Evolutionary conservation across 2,113 vertebrate genomes (phyloP), one percentile per base, ranked within the genome.

Genomic region (Notechis scutatus): DNA sequence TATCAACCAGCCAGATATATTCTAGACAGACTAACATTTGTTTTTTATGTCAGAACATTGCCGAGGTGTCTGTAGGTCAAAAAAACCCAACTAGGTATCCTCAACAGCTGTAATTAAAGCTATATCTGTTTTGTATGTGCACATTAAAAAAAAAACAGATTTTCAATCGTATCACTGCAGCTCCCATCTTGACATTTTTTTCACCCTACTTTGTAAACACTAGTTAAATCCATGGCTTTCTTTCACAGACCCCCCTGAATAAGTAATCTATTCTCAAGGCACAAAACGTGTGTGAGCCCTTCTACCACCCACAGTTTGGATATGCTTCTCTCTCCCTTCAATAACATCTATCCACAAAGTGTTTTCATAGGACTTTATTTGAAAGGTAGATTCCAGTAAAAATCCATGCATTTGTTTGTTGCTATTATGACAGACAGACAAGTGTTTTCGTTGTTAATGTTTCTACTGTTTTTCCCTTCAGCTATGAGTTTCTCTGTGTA

Each of bases 331-430:
- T 89, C 15, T 64, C 12, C 45, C 10, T 94, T 93, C 95, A 94
- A 87, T 90, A 92, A 87, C 85, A 47, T 85, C 91, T 69, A 8
- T 74, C 50, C 50, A 39, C 50, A 45, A 69, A 55, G 42, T 90
- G 52, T 93, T 93, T 94, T 93, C 88, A 94, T 91, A 92, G 91
- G 57, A 92, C 91, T 94, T 94, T 94, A 94, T 94, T 94, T 94
- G 93, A 94, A 94, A 94, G 93, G 64, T 88, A 57, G 91, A 93
- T 92, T 94, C 91, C 94, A 94, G 92, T 94, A 94, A 94, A 94
- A 94, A 93, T 93, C 88, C 94, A 94, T 94, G 94, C 94, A 94
- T 93, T 90, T 88, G 54, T 52, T 90, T 87, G 88, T 93, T 90
- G 92, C 56, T 90, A 90, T 93, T 90, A 90, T 93, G 92, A 90